Percentiles rank a stretch among this genome's conserved stretches.
These are phyloP conservation scores for Agonum fuliginosum DNA, from an alignment of 2,888 invertebrate genomes.

Conservation along the genomic window DNA sequence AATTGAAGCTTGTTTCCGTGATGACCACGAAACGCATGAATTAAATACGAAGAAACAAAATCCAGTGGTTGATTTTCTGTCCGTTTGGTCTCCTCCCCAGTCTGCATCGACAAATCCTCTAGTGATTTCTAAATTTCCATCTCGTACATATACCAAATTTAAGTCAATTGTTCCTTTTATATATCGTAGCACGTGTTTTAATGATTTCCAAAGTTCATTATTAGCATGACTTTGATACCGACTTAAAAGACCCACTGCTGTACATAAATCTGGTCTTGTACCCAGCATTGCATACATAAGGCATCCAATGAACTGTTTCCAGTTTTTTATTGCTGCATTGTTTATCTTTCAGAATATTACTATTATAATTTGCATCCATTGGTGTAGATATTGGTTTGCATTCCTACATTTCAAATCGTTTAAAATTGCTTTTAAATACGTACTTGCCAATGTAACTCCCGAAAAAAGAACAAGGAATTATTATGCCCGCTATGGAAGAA, in stretches of 20 bases:
- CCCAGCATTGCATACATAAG: neutral
- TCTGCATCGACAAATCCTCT: neutral
- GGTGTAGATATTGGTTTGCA: neutral
- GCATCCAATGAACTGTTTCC: neutral
- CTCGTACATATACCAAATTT: neutral
- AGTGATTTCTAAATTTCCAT: neutral
- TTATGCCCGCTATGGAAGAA: too few species aligned
- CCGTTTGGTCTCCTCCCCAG: neutral
- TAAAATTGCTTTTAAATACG: neutral
- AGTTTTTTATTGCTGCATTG: neutral
- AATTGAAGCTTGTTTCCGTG: too few species aligned
- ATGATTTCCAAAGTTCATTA: neutral
- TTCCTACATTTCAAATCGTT: neutral
- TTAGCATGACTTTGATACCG: neutral
- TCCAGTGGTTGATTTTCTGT: neutral
- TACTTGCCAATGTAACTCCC: too few species aligned
- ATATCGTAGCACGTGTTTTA: neutral
- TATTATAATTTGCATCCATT: neutral
- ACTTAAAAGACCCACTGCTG: neutral
- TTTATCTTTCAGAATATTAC: neutral
- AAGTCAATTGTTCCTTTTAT: neutral
- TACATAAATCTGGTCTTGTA: neutral
- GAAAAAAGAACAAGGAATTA: too few species aligned
- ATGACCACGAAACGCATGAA: too few species aligned
- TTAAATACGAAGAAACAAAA: too few species aligned